These are phyloP conservation scores for Sinodicranocentrus sp. DNA, from an alignment of 2,888 invertebrate species.

Conservation along the genomic window DNA sequence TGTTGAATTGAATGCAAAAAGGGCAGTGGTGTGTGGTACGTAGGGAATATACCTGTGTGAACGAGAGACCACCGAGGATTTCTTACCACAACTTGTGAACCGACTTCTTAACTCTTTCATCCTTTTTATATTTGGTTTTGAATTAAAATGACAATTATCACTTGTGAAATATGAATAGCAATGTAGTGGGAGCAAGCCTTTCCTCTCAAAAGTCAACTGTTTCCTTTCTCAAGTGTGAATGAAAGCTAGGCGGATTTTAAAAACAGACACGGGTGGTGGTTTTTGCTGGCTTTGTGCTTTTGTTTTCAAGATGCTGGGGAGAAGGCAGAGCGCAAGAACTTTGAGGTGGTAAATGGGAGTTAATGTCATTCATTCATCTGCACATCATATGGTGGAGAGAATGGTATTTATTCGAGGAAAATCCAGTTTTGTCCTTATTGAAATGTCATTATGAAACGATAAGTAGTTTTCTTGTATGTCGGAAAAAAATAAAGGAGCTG, in stretches of 20 bases:
- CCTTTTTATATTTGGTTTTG: constrained; percentile 2
- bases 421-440: constrained; percentile 53
- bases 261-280: constrained; percentile 16
- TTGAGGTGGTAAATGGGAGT: constrained; percentile 32
- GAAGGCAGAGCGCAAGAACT: too few species aligned
- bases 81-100: constrained; percentile 9
- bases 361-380: constrained; percentile 30
- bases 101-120: constrained; percentile 52
- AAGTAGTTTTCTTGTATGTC: constrained; percentile 37
- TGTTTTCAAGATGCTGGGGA: not conserved
- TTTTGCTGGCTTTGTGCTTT: not conserved
- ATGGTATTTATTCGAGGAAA: constrained; percentile 45
- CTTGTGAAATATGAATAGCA: constrained; percentile 31
- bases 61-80: constrained; percentile 27
- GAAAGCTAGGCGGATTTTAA: too few species aligned
- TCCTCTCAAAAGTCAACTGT: not conserved
- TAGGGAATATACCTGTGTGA: not conserved
- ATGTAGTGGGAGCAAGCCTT: not conserved
- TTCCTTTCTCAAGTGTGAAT: not conserved
- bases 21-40: constrained; percentile 15
- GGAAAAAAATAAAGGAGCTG: not conserved
- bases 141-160: constrained; percentile 61
- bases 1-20: constrained; percentile 38
- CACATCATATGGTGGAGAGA: constrained; percentile 1
- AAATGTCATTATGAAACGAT: constrained; percentile 59